Evolutionary conservation across 1,140 invertebrate genomes (phyloP).

Genomic region (Mamestra configurata): DNA sequence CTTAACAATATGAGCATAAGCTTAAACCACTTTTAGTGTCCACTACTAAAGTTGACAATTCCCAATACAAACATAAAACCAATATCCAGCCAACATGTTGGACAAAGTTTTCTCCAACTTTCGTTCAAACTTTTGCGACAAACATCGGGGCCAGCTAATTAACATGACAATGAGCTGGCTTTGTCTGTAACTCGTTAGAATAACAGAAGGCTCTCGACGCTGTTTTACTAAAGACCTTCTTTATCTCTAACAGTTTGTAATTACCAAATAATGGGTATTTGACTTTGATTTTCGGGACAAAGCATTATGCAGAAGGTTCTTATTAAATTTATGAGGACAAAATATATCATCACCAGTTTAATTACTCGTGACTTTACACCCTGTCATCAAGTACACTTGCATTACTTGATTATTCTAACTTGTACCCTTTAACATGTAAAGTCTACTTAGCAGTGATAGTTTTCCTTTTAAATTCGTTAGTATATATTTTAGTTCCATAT

Average conservation of each 20-base stretch:
- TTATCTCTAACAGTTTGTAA: conserved; percentile 11
- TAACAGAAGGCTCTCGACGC: conserved; percentile 23
- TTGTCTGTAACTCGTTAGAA: conserved; percentile 40
- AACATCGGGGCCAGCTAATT: conserved; percentile 17
- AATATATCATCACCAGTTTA: no score
- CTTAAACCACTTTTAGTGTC: no score
- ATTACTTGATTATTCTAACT: no score
- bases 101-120: conserved; percentile 13
- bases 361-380: no score
- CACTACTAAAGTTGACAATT: background rate
- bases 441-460: no score
- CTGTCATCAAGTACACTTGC: no score
- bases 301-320: no score
- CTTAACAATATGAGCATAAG: no score
- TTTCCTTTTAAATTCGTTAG: no score
- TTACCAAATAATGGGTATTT: conserved; percentile 7
- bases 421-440: no score
- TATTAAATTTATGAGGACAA: no score
- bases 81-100: conserved; percentile 13
- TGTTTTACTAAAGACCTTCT: conserved; percentile 19
- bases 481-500: no score
- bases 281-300: conserved; percentile 4
- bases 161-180: conserved; percentile 43
- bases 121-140: conserved; percentile 1
- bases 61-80: conserved; percentile 4